These are phyloP conservation scores for Hippocampus kuda DNA, from an alignment of 2,797 vertebrate genomes.

Conservation along the genomic window DNA sequence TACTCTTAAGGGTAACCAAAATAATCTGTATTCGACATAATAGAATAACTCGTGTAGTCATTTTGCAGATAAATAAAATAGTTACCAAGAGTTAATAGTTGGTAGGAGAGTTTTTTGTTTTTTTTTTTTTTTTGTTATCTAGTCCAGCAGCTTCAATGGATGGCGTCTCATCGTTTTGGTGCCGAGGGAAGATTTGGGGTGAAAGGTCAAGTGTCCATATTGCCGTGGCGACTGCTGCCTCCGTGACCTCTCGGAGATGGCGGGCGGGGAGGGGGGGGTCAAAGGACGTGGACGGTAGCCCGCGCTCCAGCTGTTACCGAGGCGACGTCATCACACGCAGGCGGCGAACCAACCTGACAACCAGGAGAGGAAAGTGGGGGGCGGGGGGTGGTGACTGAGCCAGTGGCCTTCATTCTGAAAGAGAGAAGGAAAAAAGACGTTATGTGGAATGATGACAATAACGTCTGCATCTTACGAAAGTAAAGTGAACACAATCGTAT, in stretches of 20 bases:
- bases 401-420: slow-evolving; percentile 61
- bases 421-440: slow-evolving; percentile 16
- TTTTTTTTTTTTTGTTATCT: slow-evolving; percentile 41
- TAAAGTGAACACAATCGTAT: not conserved
- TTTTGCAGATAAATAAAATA: slow-evolving; percentile 45
- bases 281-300: slow-evolving; percentile 48
- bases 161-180: slow-evolving; percentile 57
- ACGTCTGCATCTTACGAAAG: not conserved
- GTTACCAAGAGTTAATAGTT: slow-evolving; percentile 36
- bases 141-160: slow-evolving; percentile 58
- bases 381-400: not conserved
- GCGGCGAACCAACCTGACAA: slow-evolving; percentile 14
- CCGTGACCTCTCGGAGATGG: slow-evolving; percentile 43
- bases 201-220: slow-evolving; percentile 61
- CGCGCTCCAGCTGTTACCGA: slow-evolving; percentile 60
- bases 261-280: slow-evolving; percentile 39
- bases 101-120: not conserved
- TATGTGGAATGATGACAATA: slow-evolving; percentile 6
- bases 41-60: slow-evolving; percentile 3
- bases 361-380: not conserved
- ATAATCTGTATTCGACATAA: slow-evolving; percentile 43
- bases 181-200: slow-evolving; percentile 41
- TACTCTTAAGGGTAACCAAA: slow-evolving; percentile 31
- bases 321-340: slow-evolving; percentile 45
- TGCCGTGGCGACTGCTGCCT: slow-evolving; percentile 48